Percentiles rank a stretch among this genome's conserved stretches.
Conservation (phyloP, 2,113 vertebrate species). For the Gracilinanus agilis region DNA sequence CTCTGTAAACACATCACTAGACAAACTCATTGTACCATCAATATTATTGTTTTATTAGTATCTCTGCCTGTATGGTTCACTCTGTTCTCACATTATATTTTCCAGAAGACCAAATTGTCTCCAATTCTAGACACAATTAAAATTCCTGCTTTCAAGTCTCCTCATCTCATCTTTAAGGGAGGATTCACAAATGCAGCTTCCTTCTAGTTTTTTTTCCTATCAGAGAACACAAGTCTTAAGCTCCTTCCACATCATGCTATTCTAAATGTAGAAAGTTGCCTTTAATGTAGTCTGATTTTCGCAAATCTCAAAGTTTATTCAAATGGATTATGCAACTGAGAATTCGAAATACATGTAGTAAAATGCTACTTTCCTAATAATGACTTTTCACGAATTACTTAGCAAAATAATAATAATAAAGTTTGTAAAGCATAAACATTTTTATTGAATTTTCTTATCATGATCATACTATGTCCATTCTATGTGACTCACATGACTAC, state of each 20-base stretch:
- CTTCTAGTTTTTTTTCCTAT: not conserved
- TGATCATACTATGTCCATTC: not conserved
- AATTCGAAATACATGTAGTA: conserved; percentile 35
- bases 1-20: not conserved
- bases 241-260: not conserved
- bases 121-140: not conserved
- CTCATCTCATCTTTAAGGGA: not conserved
- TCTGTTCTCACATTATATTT: not conserved
- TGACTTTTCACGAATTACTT: not conserved
- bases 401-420: conserved; percentile 1
- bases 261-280: not conserved
- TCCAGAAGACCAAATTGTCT: not conserved
- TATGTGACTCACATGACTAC: not conserved
- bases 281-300: not conserved
- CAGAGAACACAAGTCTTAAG: not conserved
- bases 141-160: not conserved
- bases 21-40: not conserved
- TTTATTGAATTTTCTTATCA: conserved; percentile 3
- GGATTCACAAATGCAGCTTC: not conserved
- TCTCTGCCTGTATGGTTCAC: not conserved
- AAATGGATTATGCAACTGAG: not conserved
- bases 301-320: conserved; percentile 4
- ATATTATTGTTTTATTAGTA: not conserved
- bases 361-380: conserved; percentile 31
- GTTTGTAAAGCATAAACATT: conserved; percentile 4